Base-by-base conservation (phyloP, 2,888 invertebrate species). In the Gymnoscelis rufifasciata region DNA sequence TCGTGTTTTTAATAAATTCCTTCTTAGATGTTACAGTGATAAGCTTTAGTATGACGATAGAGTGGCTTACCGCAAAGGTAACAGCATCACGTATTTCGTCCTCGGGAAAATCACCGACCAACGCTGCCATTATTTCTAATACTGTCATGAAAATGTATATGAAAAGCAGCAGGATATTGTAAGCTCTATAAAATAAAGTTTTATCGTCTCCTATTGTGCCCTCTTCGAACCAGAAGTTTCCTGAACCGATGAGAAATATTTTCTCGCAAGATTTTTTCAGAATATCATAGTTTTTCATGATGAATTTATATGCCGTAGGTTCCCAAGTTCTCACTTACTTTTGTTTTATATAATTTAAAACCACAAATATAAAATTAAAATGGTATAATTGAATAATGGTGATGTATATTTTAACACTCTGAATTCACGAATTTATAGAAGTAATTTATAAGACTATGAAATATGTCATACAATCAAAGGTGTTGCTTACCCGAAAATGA, bases 141-240 rank as follows among this genome's bases (percentile, higher is more conserved):
- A 79, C 40, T 23, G 84, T 83, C 75, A 83, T 68, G 37, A 67
- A 62, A 39, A 64, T 64, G 56, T 78, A 87, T 13, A 68, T 50
- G 31, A 66, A 61, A 52, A 78, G 72, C 49, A 82, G 52, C 27
- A 67, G 29, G 35, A 49, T 47, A 38, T 56, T 69, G 45, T 66
- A 74, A 23, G 67, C 36, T 59, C 62, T 74, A 57, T 86, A 87
- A 35, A 60, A 52, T 36, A 76, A 38, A 42, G 55, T 71, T 42
- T 56, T 64, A 51, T 83, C 83, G 41, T 83, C 56, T 12, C 75
- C 71, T 53, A 78, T 65, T 46, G 56, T 62, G 1, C 61, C 64
- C 29, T 74, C 63, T 57, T 81, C 70, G 41, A 70, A 79, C 87
- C 87, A 87, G 56, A 80, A 82, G 59, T 84, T 77, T 3, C 86